Base-by-base conservation (phyloP, 2,888 invertebrate genomes). In the Andrena camellia region DNA sequence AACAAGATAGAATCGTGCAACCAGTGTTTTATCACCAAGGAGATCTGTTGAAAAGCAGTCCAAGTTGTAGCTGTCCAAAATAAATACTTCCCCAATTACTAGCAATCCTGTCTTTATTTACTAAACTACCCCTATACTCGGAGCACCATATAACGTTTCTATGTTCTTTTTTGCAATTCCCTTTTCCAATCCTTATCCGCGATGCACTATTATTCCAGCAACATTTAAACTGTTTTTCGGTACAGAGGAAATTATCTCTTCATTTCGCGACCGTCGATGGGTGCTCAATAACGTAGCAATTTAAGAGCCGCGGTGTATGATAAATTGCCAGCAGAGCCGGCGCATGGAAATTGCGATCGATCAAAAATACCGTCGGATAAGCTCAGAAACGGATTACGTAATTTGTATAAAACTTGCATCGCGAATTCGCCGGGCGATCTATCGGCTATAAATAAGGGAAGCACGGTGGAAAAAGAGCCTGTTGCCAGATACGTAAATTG, bases 391-490 rank as follows among this genome's bases (percentile, higher is more conserved):
- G 60, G 71, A 81, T 82, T 71, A 72, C 50, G n/a, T 60, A 76
- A 73, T 81, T 83, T 75, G 68, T 68, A 71, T 23, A 80, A 71
- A 75, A 80, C 63, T 62, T 59, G 67, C 59, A 59, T 62, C 63
- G 66, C 42, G 50, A 70, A 70, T 62, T 31, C 48, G 64, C 31
- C 26, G 31, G 62, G n/a, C 48, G 20, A 62, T 57, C 35, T 62
- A 78, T 68, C 62, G 64, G 35, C 26, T 42, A 66, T 60, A 66
- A 79, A 74, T 73, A 69, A 69, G 20, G 29, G 50, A 54, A 5
- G 59, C 20, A 5, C 26, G 52, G 17, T n/a, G 17, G 17, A 17
- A 52, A 17, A 8, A 35, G 20, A 5, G 10, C 17, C 31, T 23
- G 2, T 54, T 20, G 29, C 2, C 26, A 60, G 48, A 66, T 33